Evolutionary conservation across 2,113 vertebrate species (phyloP).

Genomic region (Chloropsis hardwickii): DNA sequence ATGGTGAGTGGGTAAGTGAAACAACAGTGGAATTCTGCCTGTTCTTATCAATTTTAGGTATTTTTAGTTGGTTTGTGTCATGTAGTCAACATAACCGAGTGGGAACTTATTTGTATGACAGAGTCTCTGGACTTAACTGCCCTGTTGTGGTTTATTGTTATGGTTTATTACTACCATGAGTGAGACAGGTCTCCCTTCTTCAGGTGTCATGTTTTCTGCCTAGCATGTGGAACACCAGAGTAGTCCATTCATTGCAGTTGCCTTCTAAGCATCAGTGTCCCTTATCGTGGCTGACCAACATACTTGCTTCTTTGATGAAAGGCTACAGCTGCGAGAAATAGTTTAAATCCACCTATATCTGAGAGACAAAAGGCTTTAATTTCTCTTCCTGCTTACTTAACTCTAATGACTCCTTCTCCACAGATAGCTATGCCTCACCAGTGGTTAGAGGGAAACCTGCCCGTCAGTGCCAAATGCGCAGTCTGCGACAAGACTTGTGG

Average conservation of each 20-base stretch:
- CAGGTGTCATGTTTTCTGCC: not conserved
- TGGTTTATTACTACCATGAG: not conserved
- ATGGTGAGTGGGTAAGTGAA: not conserved
- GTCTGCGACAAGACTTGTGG: conserved; percentile 98
- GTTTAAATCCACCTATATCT: not conserved
- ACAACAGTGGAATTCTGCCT: not conserved
- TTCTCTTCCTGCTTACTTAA: not conserved
- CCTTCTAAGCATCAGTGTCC: not conserved
- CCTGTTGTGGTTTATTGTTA: fast-evolving
- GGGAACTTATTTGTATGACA: fast-evolving
- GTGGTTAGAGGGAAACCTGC: conserved; percentile 96
- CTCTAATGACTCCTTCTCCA: not conserved
- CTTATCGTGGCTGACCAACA: not conserved
- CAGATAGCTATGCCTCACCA: conserved; percentile 98
- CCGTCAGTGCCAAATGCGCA: conserved; percentile 94
- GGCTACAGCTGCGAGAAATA: not conserved
- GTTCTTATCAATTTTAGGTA: not conserved
- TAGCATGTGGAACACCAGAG: not conserved
- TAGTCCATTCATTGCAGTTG: not conserved
- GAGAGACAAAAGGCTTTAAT: not conserved
- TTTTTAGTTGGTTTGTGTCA: not conserved
- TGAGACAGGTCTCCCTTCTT: not conserved
- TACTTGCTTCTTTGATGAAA: not conserved
- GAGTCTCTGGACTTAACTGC: not conserved
- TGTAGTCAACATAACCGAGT: not conserved